Percentiles rank a stretch among this genome's conserved stretches.
These are phyloP conservation scores for Sphaeramia orbicularis DNA, from an alignment of 2,797 vertebrate genomes.

Conservation along the genomic window DNA sequence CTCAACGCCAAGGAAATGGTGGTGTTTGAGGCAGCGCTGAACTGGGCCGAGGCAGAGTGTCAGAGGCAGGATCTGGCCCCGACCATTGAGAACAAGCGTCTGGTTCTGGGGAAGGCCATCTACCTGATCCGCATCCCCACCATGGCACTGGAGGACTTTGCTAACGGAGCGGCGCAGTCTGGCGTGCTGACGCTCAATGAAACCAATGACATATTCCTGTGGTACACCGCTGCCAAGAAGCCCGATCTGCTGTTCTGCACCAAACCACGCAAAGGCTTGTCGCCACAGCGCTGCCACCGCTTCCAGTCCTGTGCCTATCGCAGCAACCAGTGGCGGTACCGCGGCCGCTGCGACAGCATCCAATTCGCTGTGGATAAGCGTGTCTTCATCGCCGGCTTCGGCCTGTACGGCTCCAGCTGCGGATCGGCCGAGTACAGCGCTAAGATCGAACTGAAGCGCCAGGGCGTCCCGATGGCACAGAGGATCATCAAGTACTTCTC, in stretches of 20 bases:
- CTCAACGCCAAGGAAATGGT: constrained; percentile 98
- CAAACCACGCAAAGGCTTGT: constrained; percentile 91
- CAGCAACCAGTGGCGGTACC: constrained; percentile 98
- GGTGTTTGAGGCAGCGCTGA: constrained; percentile 94
- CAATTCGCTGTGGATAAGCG: constrained; percentile 97
- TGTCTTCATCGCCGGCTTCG: constrained; percentile 96
- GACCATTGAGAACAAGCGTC: constrained; percentile 93
- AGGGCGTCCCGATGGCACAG: constrained; percentile 91
- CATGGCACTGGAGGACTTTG: constrained; percentile 96
- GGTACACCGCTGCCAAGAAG: constrained; percentile 96
- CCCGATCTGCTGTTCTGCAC: constrained; percentile 92
- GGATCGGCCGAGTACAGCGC: constrained; percentile 97
- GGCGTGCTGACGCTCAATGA: constrained; percentile 95
- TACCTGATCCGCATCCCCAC: constrained; percentile 96
- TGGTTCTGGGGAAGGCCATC: constrained; percentile 92
- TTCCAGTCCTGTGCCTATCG: constrained; percentile 98
- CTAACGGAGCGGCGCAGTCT: constrained; percentile 94
- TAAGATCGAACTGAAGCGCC: constrained; percentile 96
- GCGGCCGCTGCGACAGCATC: constrained; percentile 98
- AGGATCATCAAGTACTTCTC: constrained; percentile 96
- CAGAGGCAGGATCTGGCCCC: constrained; percentile 88
- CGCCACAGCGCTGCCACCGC: constrained; percentile 95
- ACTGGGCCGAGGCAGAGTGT: constrained; percentile 97
- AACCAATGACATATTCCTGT: constrained; percentile 98
- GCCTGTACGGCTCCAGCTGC: constrained; percentile 96